Base-by-base conservation (phyloP, 2,888 invertebrate species). In the Drosophila macrothrix region DNA sequence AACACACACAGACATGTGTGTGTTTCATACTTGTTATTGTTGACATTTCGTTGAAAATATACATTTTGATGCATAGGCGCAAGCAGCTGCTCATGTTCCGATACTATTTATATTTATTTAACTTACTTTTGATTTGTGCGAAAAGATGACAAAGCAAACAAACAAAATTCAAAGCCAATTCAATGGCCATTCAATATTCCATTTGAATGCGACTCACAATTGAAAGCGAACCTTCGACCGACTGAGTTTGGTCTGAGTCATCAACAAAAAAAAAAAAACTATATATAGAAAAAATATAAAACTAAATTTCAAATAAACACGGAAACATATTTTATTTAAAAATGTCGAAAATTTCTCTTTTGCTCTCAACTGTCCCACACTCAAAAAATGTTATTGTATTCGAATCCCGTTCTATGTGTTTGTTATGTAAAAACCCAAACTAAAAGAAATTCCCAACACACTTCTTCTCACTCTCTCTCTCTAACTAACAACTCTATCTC, bases 131-230 rank as follows among this genome's bases (percentile, higher is more conserved):
- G 39, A 78, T 75, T 84, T 74, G 75, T 72, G 80, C 68, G 63
- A 63, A 83, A 88, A 84, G 85, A 84, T 88, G 78, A 80, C 88
- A 85, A 88, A 88, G 88, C 86, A 85, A 86, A 88, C 74, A 74
- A 80, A 75, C 80, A 70, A 85, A 88, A 85, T 83, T 85, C 67
- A 80, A 76, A 85, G 65, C 19, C 19, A 61, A 67, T 72, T 70
- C 65, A 75, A 80, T 68, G 65, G 63, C 66, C 55, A 67, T 71
- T 73, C 55, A 69, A 59, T 55, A 67, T 52, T 69, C 64, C 49
- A 76, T 81, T 84, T 68, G 37, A 82, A 82, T 76, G 80, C 78
- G 80, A 72, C 70, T 67, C 80, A 83, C 80, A 75, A 69, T 66
- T 71, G 71, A 76, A 80, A 55, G 31, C 55, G 39, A 69, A 69